Base-by-base conservation (phyloP, 2,888 invertebrate genomes). In the Scaptomyza flava region DNA sequence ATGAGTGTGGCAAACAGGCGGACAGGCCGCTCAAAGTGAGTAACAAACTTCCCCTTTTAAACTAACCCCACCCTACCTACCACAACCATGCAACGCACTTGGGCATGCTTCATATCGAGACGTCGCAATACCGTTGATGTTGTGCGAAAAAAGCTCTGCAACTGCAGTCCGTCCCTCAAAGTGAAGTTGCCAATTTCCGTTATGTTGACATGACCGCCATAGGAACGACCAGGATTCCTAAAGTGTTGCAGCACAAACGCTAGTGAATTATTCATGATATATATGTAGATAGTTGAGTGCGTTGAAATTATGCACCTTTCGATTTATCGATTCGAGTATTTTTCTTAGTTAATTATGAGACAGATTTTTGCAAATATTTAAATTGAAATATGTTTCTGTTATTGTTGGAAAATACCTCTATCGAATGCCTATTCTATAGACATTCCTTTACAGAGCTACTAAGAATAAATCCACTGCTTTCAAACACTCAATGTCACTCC, bases 81-180 rank as follows among this genome's bases (percentile, higher is more conserved):
- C 92, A 95, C 94, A 47, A 94, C 91, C 64, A 93, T 93, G 56
- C 93, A 93, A 81, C 93, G 94, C 47, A 95, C 91, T 46, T 90
- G 90, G 6, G 94, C 93, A 9, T 94, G 94, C 48, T 92, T 92
- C 92, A 95, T 92, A 89, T 94, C 91, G 72, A 91, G 92, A 64
- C 94, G 84, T 43, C 91, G 89, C 52, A 87, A 73, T 90, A 77
- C 63, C 80, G 91, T 82, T 88, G 90, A 84, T 34, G 80, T 87
- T 50, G 69, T 79, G 7, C 79, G 81, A 78, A 89, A 91, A 90
- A 90, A 90, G 43, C 70, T 57, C 12, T 81, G 72, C 63, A 91
- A 61, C 67, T 82, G 68, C 20, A 91, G 71, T 34, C 91, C 91
- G 33, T 68, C 53, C 23, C 68, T 66, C 81, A 92, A 69, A 41